Base-by-base conservation (phyloP, 2,888 invertebrate genomes). In the Acanthococcus lagerstroemiae region DNA sequence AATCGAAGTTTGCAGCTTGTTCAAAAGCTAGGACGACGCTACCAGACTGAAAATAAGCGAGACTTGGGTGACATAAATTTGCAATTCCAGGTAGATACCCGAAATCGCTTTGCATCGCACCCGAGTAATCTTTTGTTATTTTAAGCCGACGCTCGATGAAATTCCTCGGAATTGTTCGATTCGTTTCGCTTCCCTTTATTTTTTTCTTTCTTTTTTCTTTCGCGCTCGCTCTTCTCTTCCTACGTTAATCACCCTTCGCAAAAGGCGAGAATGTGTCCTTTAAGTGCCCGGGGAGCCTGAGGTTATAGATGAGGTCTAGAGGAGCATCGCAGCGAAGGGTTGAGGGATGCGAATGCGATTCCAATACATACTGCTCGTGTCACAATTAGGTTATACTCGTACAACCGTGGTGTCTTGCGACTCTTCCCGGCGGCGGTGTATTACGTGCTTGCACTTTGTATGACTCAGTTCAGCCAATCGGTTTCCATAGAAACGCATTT, bases 401-500 rank as follows among this genome's bases (percentile, higher is more conserved):
- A 46, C n/a, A n/a, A n/a, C n/a, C n/a, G n/a, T n/a, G n/a, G n/a
- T n/a, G n/a, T n/a, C 30, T 54, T 50, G 63, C 30, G 63, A 63
- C 63, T 63, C 52, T 63, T 52, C 52, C 63, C 63, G 63, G 54
- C 54, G 50, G 63, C 54, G 63, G 63, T 63, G 37, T 54, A 63
- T 63, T 63, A 63, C 63, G 63, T 54, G 63, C 63, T 52, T 52
- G 52, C 52, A 52, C 54, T 63, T 63, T 52, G 63, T 63, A 63
- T 63, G 63, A 63, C 63, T 63, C 63, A 63, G 63, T 63, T 63
- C 63, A 63, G 63, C 63, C 63, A 63, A 63, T 63, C 54, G 52
- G 63, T 63, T 22, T 37, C 63, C 63, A 63, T 63, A 63, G 63
- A 63, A 63, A 63, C 63, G 17, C 50, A 63, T 50, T 63, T n/a